Percentiles rank a stretch among this genome's conserved stretches.
These are phyloP conservation scores for Petrocephalus microphthalmus DNA, from an alignment of 2,113 vertebrate genomes.

Conservation along the genomic window DNA sequence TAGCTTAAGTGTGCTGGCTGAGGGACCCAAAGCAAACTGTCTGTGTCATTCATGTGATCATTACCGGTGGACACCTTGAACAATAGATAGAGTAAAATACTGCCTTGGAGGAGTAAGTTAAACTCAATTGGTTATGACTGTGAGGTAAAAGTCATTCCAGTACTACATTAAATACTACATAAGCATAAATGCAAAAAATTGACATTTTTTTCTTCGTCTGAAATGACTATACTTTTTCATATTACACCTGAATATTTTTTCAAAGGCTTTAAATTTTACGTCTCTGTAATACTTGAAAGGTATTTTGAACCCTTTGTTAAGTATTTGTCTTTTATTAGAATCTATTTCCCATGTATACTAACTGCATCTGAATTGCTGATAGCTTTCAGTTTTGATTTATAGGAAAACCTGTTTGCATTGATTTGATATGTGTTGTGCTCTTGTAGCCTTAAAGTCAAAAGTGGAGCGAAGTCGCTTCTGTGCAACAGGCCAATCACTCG, in stretches of 20 bases:
- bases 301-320: constrained; percentile 39
- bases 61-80: not conserved
- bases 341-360: not conserved
- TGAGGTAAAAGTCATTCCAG: not conserved
- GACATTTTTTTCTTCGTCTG: not conserved
- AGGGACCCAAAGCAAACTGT: not conserved
- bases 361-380: not conserved
- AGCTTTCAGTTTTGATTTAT: not conserved
- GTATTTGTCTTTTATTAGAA: not conserved
- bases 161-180: not conserved
- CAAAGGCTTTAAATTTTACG: not conserved
- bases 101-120: not conserved
- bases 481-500: not conserved
- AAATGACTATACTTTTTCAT: not conserved
- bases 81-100: not conserved
- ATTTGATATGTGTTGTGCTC: not conserved
- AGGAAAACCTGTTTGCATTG: not conserved
- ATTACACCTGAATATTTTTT: not conserved
- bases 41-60: not conserved
- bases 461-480: not conserved
- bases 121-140: not conserved
- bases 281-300: constrained; percentile 27
- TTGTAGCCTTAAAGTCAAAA: not conserved
- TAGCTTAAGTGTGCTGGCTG: not conserved
- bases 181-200: not conserved